Evolutionary conservation across 2,113 vertebrate species (phyloP), one percentile per base, ranked within the genome.

Genomic region (Chionomys nivalis): DNA sequence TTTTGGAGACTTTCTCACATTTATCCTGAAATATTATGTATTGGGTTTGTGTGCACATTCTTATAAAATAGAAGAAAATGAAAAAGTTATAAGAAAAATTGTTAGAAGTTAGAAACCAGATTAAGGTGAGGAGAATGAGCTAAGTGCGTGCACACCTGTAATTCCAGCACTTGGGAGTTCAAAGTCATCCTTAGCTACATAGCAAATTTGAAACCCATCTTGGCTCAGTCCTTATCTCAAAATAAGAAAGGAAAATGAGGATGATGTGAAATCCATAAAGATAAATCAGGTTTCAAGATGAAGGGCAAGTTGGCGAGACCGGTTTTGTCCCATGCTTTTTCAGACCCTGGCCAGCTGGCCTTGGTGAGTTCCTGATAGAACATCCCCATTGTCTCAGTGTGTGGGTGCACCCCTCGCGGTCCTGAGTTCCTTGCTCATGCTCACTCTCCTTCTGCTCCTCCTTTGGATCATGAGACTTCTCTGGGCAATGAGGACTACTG

Each of bases 181-280:
- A 52, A 87, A 49, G 66, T 72, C 66, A 87, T 88, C 68, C 66
- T 88, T 28, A 68, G 1, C 19, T 11, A 72, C 42, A 44, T 5
- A 52, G 12, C 12, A 72, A 28, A 26, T n/a, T n/a, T 49, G 33
- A 55, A 49, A 8, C 1, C 7, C 26, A 7, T 8, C 42, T 68
- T 33, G 39, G 31, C 4, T 68, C 44, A 87, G 28, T 68, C 63
- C 31, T 72, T 72, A 24, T 39, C 33, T 72, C 33, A 73, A 73
- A 36, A 13, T 49, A 66, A 49, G 63, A 87, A 70, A 70, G 36
- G 10, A 68, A 86, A 83, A 81, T 88, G 52, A 93, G 7, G 19
- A 55, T 28, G 31, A 81, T 82, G 31, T 90, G 39, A 92, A 95
- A 63, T 49, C 81, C 10, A 82, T 36, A 93, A 96, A 87, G 1